Percentiles rank a stretch among this genome's conserved stretches.
Evolutionary conservation across 2,113 vertebrate species (phyloP).

Genomic region (Gambusia affinis): DNA sequence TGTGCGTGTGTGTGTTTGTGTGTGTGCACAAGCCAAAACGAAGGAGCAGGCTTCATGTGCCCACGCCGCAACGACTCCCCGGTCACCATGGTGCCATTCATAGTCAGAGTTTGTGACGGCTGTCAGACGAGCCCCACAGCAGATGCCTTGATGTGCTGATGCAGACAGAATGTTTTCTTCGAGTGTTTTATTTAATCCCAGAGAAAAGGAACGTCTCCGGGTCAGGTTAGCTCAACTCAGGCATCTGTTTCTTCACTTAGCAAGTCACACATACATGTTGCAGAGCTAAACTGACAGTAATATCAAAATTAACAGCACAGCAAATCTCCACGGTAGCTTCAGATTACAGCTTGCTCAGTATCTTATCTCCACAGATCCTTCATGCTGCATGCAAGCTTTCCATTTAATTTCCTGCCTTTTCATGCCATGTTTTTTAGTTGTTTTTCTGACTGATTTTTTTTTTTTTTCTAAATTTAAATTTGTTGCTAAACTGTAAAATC

Average conservation of each 20-base stretch:
- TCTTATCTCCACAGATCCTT: background rate
- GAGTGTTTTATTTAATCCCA: slow-evolving; percentile 32
- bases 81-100: slow-evolving; percentile 68
- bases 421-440: background rate
- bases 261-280: background rate
- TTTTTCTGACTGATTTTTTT: background rate
- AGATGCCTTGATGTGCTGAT: slow-evolving; percentile 70
- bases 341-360: background rate
- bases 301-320: background rate
- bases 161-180: slow-evolving; percentile 62
- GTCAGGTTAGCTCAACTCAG: slow-evolving; percentile 11
- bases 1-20: background rate
- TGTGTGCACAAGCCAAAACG: background rate
- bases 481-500: too few relatives aligned
- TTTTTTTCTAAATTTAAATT: slow-evolving; percentile 8
- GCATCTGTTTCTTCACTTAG: background rate
- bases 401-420: background rate
- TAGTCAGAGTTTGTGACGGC: slow-evolving; percentile 65
- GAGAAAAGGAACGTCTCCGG: slow-evolving; percentile 1
- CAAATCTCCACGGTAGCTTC: background rate
- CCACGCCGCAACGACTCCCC: slow-evolving; percentile 18
- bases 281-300: background rate
- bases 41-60: slow-evolving; percentile 16
- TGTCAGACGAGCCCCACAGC: slow-evolving; percentile 69
- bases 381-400: background rate